Base-by-base conservation (phyloP, 2,888 invertebrate species). In the Frankliniella intonsa region DNA sequence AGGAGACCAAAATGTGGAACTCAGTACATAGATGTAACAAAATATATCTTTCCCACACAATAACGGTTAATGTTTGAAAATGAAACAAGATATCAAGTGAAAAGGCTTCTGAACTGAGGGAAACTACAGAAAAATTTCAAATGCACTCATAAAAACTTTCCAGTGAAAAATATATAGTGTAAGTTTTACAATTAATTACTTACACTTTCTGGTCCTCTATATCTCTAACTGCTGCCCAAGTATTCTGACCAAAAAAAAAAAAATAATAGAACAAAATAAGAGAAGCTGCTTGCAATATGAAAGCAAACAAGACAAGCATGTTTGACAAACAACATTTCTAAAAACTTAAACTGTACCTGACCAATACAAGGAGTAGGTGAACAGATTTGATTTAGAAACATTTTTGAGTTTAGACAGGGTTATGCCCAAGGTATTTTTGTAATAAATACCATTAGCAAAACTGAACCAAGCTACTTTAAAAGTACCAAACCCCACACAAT, bases 151-250 rank as follows among this genome's bases (percentile, higher is more conserved):
- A 76, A 25, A 25, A 76, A 76, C 11, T 76, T 76, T 25, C 69
- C 69, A 76, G 25, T 76, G 25, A 76, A 76, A 76, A 76, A 76
- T 76, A 76, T 76, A 76, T 12, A 25, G 69, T 76, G 69, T 76
- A 22, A 76, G 25, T 11, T 76, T 76, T 76, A 76, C 25, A 76
- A 25, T 25, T 76, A 76, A 76, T 25, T 76, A 76, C 22, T 76
- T 62, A 62, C 62, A 62, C 12, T 76, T 76, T 76, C 69, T 76
- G 69, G 69, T 76, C 69, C 69, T 76, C 69, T 76, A 25, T 25
- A 76, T 22, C 69, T 76, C 69, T 76, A 76, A 76, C 11, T 25
- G 69, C 25, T 22, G 69, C 25, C 25, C 69, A 76, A 19, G 55
- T 5, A 55, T 55, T 19, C 55, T 55, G 55, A 14, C 3, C 3